These are phyloP conservation scores for Phyllostomus hastatus DNA, from an alignment of 2,113 vertebrate genomes.

Conservation along the genomic window DNA sequence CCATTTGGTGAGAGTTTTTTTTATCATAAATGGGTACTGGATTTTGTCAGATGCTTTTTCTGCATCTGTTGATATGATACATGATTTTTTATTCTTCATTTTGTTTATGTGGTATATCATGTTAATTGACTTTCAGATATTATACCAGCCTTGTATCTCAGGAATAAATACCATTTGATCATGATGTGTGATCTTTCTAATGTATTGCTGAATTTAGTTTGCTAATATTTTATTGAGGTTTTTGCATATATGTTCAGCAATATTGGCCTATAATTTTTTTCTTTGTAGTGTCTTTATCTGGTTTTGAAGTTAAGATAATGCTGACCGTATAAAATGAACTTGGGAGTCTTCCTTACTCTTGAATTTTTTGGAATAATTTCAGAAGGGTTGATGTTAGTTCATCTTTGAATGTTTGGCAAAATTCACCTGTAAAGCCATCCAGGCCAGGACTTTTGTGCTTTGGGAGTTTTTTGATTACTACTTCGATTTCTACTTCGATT, in stretches of 20 bases:
- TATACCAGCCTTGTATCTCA: background rate
- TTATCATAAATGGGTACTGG: background rate
- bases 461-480: background rate
- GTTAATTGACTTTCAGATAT: background rate
- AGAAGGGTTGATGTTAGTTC: background rate
- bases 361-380: background rate
- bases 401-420: background rate
- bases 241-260: background rate
- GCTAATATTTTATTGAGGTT: background rate
- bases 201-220: background rate
- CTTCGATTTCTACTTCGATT: background rate
- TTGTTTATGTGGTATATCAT: background rate
- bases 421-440: background rate
- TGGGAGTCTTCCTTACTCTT: background rate
- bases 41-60: background rate
- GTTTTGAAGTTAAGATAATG: background rate
- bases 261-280: background rate
- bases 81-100: background rate
- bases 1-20: background rate
- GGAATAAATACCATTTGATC: background rate
- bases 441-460: background rate
- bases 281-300: background rate
- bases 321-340: background rate
- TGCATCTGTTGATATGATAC: background rate
- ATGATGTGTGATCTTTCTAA: background rate